These are phyloP conservation scores for Sisyra terminalis DNA, from an alignment of 2,888 invertebrate genomes.

Conservation along the genomic window DNA sequence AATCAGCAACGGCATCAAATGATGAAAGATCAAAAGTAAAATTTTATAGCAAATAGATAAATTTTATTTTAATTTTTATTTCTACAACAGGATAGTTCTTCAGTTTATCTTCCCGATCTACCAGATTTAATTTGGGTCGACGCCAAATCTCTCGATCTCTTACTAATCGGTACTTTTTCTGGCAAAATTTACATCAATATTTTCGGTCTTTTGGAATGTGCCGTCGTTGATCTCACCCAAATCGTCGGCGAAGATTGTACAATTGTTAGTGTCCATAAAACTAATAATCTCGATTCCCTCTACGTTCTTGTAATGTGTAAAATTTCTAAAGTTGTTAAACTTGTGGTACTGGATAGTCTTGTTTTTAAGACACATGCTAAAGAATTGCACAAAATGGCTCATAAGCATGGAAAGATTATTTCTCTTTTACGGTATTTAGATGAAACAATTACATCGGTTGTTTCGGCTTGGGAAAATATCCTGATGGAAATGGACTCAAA, in stretches of 20 bases:
- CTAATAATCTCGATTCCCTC: slow-evolving; percentile 52
- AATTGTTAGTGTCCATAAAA: slow-evolving; percentile 46
- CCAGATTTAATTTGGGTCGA: slow-evolving; percentile 32
- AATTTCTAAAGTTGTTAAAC: slow-evolving; percentile 29
- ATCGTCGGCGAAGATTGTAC: slow-evolving; percentile 36
- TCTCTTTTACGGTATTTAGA: slow-evolving; percentile 52
- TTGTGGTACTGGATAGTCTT: slow-evolving; percentile 37
- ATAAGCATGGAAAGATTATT: slow-evolving; percentile 56
- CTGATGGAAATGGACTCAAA: slow-evolving; percentile 88
- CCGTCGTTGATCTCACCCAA: slow-evolving; percentile 42
- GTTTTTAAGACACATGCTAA: slow-evolving; percentile 45
- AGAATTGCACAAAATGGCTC: slow-evolving; percentile 54
- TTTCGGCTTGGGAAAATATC: slow-evolving; percentile 89
- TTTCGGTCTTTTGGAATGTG: slow-evolving; percentile 72
- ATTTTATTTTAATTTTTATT: neutral
- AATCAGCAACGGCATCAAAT: slow-evolving; percentile 10
- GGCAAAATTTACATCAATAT: slow-evolving; percentile 61
- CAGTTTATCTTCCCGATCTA: slow-evolving; percentile 32
- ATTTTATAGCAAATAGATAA: slow-evolving; percentile 19
- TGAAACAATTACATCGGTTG: slow-evolving; percentile 63
- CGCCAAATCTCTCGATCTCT: slow-evolving; percentile 48
- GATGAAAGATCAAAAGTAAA: slow-evolving; percentile 18
- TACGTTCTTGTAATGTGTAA: slow-evolving; percentile 43
- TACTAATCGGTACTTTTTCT: slow-evolving; percentile 61
- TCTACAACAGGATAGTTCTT: slow-evolving; percentile 8